Percentiles rank a stretch among this genome's conserved stretches.
Evolutionary conservation across 2,113 vertebrate species (phyloP).

Genomic region (Clinocottus analis): DNA sequence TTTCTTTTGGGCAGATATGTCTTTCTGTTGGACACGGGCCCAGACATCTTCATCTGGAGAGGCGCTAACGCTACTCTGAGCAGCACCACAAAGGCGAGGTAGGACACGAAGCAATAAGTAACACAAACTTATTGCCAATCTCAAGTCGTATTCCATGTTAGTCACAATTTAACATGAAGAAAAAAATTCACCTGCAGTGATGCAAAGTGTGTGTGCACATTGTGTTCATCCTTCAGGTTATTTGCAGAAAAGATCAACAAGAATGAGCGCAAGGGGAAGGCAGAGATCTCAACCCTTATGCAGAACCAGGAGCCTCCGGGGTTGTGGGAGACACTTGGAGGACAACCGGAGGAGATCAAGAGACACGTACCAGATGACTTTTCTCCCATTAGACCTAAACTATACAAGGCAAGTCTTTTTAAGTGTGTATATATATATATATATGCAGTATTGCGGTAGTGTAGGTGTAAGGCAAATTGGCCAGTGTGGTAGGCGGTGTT

Average conservation of each 20-base stretch:
- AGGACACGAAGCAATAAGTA: slow-evolving; percentile 5
- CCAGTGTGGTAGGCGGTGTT: background rate
- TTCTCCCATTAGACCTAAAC: slow-evolving; percentile 90
- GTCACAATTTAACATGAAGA: background rate
- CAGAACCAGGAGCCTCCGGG: slow-evolving; percentile 90
- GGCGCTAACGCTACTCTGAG: slow-evolving; percentile 92
- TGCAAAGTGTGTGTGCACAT: background rate
- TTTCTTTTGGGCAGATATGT: slow-evolving; percentile 86
- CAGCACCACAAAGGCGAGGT: slow-evolving; percentile 96
- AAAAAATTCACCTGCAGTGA: background rate
- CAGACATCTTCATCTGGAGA: slow-evolving; percentile 92
- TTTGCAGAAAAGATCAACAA: slow-evolving; percentile 99
- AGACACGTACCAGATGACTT: slow-evolving; percentile 93
- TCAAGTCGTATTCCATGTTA: background rate
- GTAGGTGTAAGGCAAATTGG: background rate
- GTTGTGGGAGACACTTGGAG: slow-evolving; percentile 93
- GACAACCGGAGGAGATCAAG: slow-evolving; percentile 92
- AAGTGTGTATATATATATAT: no score
- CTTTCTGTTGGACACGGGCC: slow-evolving; percentile 91
- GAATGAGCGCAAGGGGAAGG: slow-evolving; percentile 95
- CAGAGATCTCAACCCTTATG: slow-evolving; percentile 87
- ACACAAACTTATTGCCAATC: background rate
- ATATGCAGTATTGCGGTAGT: background rate
- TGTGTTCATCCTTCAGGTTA: slow-evolving; percentile 80
- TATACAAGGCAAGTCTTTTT: slow-evolving; percentile 90